Evolutionary conservation across 2,888 invertebrate genomes (phyloP).

Genomic region (Thysanoteuthis rhombus): DNA sequence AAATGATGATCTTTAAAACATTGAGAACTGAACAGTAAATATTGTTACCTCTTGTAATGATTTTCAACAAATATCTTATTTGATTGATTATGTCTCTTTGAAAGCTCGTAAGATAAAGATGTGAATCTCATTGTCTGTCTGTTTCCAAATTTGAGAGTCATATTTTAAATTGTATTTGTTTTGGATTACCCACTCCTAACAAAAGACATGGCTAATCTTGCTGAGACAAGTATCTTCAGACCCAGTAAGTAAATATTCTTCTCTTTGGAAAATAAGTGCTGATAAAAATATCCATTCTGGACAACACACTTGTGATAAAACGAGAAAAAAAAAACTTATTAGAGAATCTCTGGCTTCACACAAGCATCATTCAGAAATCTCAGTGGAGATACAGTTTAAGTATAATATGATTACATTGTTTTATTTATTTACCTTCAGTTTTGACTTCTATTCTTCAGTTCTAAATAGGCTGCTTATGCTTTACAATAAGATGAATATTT

Average conservation of each 20-base stretch:
- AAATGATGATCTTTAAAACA: neutral
- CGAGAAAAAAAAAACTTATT: neutral
- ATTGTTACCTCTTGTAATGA: neutral
- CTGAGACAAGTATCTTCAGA: neutral
- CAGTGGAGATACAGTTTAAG: neutral
- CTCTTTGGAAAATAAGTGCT: neutral
- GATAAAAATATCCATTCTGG: neutral
- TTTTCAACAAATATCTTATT: neutral
- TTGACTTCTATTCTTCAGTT: neutral
- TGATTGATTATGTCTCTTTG: neutral
- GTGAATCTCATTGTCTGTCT: neutral
- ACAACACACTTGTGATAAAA: slow-evolving; percentile 12
- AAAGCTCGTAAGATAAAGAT: neutral
- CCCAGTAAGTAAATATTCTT: neutral
- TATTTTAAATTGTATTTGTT: neutral
- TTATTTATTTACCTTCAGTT: neutral
- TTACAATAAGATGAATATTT: neutral
- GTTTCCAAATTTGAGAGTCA: neutral
- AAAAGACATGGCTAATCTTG: neutral
- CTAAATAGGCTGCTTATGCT: slow-evolving; percentile 12
- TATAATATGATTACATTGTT: neutral
- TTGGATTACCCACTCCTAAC: neutral
- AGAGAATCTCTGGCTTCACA: neutral
- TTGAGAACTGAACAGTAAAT: neutral
- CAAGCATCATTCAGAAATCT: neutral